Base-by-base conservation (phyloP, 92 coral and sea anemone species). In the Epizoanthus stellaris region DNA sequence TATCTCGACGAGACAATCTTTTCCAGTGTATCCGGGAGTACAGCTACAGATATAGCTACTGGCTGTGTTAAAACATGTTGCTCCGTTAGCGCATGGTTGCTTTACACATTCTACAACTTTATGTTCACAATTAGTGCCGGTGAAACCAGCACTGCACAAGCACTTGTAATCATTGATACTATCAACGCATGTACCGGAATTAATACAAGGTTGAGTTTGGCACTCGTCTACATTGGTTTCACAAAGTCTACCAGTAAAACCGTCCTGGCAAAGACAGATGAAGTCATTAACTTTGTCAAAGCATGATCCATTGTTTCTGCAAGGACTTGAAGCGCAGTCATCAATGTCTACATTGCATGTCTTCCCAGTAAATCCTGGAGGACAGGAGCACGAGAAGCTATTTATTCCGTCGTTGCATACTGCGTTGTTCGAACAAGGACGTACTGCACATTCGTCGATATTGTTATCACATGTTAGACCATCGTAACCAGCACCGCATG, bases 81-180 rank as follows among this genome's bases (percentile, higher is more conserved):
- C 92, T 49, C 58, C 67, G 80, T 85, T 89, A 20, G 65, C 77
- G 67, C 92, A 89, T 4, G 92, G 92, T 17, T 65, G 68, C 15
- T 53, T 54, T 8, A 59, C 42, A 53, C 92, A 89, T 67, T 85
- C 68, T 62, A 80, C 56, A 39, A 80, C 54, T 43, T 67, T 63
- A 11, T 36, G 80, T 66, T 85, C 87, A 43, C 91, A 88, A 70
- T 68, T 39, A 5, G 19, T 14, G 17, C 91, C 91, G 5, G 36
- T 70, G 45, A 57, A 88, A 3, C 91, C 91, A 56, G 58, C 38
- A 13, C 3, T 76, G 36, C 91, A 88, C 38, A 12, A 47, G 53
- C 91, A 88, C 64, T 21, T 25, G 67, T 72, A 88, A 38, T 56
- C 80, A 36, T 84, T 77, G 54, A 88, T 56, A 12, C 36, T 77